A percentile compares a stretch with the other conserved stretches of the same genome.
Evolutionary conservation across 2,888 invertebrate genomes (phyloP).

Genomic region (Sinotaia quadrata): DNA sequence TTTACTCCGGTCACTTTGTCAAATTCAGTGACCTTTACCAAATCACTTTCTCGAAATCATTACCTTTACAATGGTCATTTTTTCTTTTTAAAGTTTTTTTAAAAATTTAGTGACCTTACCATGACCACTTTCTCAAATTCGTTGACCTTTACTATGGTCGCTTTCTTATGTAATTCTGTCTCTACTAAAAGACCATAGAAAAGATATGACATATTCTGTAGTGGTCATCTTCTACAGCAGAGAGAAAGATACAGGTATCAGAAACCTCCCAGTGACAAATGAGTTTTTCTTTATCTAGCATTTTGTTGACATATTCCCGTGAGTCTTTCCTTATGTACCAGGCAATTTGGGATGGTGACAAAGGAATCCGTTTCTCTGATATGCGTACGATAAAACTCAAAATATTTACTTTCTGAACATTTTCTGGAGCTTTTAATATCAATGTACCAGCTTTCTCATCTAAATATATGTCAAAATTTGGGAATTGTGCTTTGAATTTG

Average conservation of each 20-base stretch:
- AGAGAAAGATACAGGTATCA: not conserved
- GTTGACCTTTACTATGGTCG: too few species aligned
- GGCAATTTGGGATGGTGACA: not conserved
- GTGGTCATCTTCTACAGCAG: not conserved
- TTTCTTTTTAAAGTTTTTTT: too few species aligned
- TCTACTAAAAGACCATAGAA: not conserved
- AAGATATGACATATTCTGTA: not conserved
- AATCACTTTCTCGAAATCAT: too few species aligned
- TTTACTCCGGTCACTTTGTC: too few species aligned
- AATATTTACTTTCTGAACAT: not conserved
- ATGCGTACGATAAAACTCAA: not conserved
- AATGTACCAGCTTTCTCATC: not conserved
- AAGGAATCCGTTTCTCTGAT: conserved; percentile 4
- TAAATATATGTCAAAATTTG: not conserved
- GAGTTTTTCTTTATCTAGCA: not conserved
- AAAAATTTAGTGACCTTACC: too few species aligned
- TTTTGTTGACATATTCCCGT: not conserved
- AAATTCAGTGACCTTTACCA: too few species aligned
- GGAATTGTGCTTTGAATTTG: not conserved
- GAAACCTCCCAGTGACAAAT: conserved; percentile 11
- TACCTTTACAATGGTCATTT: too few species aligned
- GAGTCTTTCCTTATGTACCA: not conserved
- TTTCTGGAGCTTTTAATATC: not conserved
- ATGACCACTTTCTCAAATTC: too few species aligned
- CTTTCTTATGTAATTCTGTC: too few species aligned